phyloP scores from a whole-genome alignment of 37 sponge, comb jelly and placozoan genomes.

The Chondrosia reniformis region DNA sequence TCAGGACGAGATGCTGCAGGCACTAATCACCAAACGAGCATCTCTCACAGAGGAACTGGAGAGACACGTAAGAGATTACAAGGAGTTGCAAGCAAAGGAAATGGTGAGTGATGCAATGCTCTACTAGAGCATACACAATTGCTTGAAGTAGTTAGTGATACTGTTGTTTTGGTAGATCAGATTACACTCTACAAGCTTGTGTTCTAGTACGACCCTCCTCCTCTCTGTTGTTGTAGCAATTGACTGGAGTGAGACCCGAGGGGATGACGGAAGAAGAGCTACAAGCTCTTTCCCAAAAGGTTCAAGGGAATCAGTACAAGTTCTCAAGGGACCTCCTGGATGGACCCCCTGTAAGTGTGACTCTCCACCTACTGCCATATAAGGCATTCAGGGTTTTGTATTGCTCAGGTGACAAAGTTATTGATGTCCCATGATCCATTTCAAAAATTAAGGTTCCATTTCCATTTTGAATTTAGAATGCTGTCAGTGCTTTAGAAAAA shows the following conservation, averaged over 20 bases:
- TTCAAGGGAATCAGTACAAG: conserved; percentile 60
- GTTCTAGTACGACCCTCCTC: neutral
- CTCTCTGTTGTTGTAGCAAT: conserved; percentile 38
- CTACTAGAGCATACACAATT: no score
- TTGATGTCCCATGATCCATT: no score
- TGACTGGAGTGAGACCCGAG: conserved; percentile 70
- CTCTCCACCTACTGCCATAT: no score
- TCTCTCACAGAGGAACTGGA: conserved; percentile 43
- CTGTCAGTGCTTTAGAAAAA: neutral
- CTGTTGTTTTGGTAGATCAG: neutral
- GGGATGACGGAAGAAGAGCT: conserved; percentile 66
- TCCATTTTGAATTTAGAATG: conserved; percentile 11
- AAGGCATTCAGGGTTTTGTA: no score
- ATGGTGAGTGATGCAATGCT: conserved; percentile 73
- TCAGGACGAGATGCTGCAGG: conserved; percentile 52
- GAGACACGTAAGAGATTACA: conserved; percentile 41
- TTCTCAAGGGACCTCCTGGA: conserved; percentile 70
- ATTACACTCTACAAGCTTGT: neutral
- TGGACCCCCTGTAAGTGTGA: neutral
- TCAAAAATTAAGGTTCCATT: no score
- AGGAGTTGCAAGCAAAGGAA: conserved; percentile 65
- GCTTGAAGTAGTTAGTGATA: no score
- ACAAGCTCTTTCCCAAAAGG: conserved; percentile 52
- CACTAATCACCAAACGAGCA: conserved; percentile 29
- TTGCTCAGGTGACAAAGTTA: no score